Evolutionary conservation across 2,797 vertebrate genomes (phyloP), one percentile per base, ranked within the genome.

Genomic region (Propithecus deckenii): DNA sequence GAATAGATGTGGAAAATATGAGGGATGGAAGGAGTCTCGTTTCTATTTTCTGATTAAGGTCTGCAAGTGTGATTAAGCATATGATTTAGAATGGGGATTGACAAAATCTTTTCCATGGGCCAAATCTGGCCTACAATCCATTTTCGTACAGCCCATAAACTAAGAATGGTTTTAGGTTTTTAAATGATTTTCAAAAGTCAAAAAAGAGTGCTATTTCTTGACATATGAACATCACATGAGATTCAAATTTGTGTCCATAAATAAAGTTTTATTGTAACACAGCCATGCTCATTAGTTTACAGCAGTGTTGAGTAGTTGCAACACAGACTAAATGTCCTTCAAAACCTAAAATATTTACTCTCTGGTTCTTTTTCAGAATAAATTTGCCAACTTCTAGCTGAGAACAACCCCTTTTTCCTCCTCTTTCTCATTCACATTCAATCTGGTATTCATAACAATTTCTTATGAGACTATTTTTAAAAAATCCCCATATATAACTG

Each of bases 191-290:
- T 17, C 76, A 91, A 69, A 96, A 57, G 23, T 52, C 13, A 79
- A 43, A 87, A 92, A 52, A 41, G 32, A 89, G 20, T 88, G 12
- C 46, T 88, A 69, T 63, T 91, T 93, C 35, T 50, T 92, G 50
- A 69, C 18, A 75, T n/a, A n/a, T 35, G 38, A 75, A n/a, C 28
- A 75, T 74, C 94, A 57, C 43, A 69, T 94, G 46, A 90, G 86
- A 87, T 85, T 91, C 35, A 91, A 35, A 85, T 86, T 92, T 90
- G 5, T 90, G 87, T 79, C 25, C 25, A 43, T 96, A 89, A 93
- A 69, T 90, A 79, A 87, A 85, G 30, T 84, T 95, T 86, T 69
- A 59, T 83, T 76, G 38, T 96, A 71, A 83, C 25, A 83, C 28
- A 69, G 61, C 69, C 23, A 43, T 92, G 43, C 18, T 87, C 17